Conservation (phyloP, 2,888 invertebrate genomes). For the Horisme vitalbata region DNA sequence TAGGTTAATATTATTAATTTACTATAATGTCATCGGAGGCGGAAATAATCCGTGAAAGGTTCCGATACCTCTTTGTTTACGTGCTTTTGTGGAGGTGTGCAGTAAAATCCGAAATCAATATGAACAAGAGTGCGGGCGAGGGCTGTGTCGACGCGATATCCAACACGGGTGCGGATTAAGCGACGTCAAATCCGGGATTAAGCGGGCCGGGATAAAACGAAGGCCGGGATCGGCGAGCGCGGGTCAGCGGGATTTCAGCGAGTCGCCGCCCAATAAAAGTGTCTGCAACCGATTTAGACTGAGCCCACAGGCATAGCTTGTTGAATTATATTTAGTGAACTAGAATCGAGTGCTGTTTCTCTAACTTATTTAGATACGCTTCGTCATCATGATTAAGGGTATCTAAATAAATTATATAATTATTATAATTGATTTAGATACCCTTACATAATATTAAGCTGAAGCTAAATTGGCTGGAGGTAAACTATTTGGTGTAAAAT, state of each 20-base stretch:
- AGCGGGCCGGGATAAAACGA: constrained; percentile 75
- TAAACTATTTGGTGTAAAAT: too few relatives aligned
- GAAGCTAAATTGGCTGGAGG: too few relatives aligned
- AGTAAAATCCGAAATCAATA: constrained; percentile 72
- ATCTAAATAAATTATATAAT: too few relatives aligned
- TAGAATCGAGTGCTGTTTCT: too few relatives aligned
- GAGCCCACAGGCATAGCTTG: constrained; percentile 61
- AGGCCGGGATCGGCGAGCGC: constrained; percentile 69
- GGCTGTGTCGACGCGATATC: constrained; percentile 84
- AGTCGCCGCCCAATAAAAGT: constrained; percentile 79
- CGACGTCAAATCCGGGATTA: constrained; percentile 83
- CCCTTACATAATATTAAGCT: too few relatives aligned
- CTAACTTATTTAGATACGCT: too few relatives aligned
- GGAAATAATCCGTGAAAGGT: constrained; percentile 53
- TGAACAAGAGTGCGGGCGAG: constrained; percentile 66
- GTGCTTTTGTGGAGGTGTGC: constrained; percentile 55
- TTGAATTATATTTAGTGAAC: too few relatives aligned
- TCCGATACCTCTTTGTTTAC: constrained; percentile 51
- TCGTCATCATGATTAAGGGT: too few relatives aligned
- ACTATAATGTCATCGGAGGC: constrained; percentile 39
- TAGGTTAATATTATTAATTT: constrained; percentile 54
- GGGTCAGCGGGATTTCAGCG: constrained; percentile 76
- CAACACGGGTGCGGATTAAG: constrained; percentile 86
- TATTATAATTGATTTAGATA: too few relatives aligned
- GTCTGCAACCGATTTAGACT: constrained; percentile 83